Conservation (phyloP, 2,888 invertebrate genomes). For the Euclidia mi region DNA sequence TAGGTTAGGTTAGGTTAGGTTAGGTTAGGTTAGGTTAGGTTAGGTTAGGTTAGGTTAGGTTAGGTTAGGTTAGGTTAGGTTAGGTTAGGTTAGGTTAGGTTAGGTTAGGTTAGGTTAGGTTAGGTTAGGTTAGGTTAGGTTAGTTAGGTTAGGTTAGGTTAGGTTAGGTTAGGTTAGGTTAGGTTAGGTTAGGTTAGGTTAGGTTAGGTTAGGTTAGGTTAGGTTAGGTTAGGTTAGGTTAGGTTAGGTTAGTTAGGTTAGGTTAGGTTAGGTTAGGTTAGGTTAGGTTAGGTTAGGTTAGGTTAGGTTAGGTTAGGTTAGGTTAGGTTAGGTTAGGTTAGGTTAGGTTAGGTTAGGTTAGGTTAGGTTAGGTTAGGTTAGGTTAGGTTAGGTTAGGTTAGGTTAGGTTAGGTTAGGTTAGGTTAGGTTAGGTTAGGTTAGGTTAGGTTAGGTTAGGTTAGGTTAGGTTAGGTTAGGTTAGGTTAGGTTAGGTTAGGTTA, state of each 20-base stretch:
- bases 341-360: slow-evolving; percentile 4
- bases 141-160: slow-evolving; percentile 9
- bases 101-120: slow-evolving; percentile 4
- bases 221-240: slow-evolving; percentile 3
- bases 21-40: slow-evolving; percentile 9
- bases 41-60: not conserved
- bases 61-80: slow-evolving; percentile 1
- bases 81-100: slow-evolving; percentile 4
- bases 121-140: slow-evolving; percentile 7
- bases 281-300: slow-evolving; percentile 11
- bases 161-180: slow-evolving; percentile 4
- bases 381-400: slow-evolving; percentile 4
- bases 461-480: slow-evolving; percentile 4
- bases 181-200: slow-evolving; percentile 4
- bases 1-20: slow-evolving; percentile 28
- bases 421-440: slow-evolving; percentile 4
- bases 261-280: slow-evolving; percentile 6
- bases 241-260: slow-evolving; percentile 4
- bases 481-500: slow-evolving; percentile 5
- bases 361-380: slow-evolving; percentile 4
- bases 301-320: slow-evolving; percentile 4
- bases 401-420: slow-evolving; percentile 4
- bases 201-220: slow-evolving; percentile 4
- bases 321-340: slow-evolving; percentile 4
- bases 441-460: slow-evolving; percentile 4